phyloP scores from a whole-genome alignment of 2,888 invertebrate species.

The Tridacna gigas region DNA sequence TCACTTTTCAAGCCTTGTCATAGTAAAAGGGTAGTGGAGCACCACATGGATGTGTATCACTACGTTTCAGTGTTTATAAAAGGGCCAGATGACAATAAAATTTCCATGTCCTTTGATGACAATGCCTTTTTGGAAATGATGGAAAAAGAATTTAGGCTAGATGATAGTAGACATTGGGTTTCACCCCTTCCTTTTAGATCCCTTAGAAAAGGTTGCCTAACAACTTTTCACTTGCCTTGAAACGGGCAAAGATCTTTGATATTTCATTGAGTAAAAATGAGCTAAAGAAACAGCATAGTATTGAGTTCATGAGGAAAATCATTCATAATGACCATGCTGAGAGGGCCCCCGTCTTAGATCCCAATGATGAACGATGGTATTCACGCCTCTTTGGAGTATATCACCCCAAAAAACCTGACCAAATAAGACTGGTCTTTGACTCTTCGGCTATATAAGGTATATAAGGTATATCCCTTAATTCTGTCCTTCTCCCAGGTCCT shows the following conservation, averaged over 20 bases:
- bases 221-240: not conserved
- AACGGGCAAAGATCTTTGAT: not conserved
- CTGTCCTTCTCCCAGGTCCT: constrained; percentile 45
- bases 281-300: constrained; percentile 4
- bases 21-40: too few relatives aligned
- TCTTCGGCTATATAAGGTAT: constrained; percentile 51
- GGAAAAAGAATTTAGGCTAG: not conserved
- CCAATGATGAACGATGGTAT: constrained; percentile 20
- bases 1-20: not conserved
- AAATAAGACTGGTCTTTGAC: constrained; percentile 63
- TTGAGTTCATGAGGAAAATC: constrained; percentile 24
- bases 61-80: not conserved
- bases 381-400: too few relatives aligned
- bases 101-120: not conserved
- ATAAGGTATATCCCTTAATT: constrained; percentile 60
- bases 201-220: not conserved
- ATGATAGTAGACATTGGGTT: not conserved
- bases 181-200: not conserved
- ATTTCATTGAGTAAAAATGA: not conserved
- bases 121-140: not conserved
- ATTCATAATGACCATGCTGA: constrained; percentile 30
- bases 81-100: not conserved
- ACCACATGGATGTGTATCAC: not conserved
- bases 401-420: constrained; percentile 20
- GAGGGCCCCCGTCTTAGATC: not conserved